Evolutionary conservation across 2,113 vertebrate genomes (phyloP).

Genomic region (Upupa epops): DNA sequence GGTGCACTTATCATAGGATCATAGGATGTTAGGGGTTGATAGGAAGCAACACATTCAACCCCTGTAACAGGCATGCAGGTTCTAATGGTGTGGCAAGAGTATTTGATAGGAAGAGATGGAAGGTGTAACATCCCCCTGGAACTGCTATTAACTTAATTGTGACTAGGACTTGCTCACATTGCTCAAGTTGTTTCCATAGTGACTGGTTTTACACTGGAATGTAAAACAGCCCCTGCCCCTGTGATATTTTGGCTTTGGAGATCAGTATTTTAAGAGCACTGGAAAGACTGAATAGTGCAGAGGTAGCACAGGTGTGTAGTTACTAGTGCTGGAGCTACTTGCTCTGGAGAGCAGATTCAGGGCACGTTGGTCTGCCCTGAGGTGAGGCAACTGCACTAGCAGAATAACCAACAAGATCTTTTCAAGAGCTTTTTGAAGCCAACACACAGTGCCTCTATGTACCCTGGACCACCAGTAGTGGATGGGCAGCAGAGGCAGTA

Average conservation of each 20-base stretch:
- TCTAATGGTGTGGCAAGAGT: neutral
- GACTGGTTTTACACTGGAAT: neutral
- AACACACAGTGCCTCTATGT: too few species aligned
- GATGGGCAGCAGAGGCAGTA: too few species aligned
- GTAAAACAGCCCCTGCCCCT: neutral
- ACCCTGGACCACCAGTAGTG: too few species aligned
- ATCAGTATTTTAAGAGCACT: neutral
- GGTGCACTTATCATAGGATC: too few species aligned
- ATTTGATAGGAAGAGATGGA: neutral
- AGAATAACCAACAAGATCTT: too few species aligned
- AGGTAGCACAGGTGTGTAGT: neutral
- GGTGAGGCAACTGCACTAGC: too few species aligned
- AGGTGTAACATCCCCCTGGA: neutral
- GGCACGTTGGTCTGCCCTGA: too few species aligned
- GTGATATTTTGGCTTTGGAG: neutral
- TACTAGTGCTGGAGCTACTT: neutral
- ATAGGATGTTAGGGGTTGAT: too few species aligned
- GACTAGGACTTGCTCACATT: neutral
- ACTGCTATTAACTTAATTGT: neutral
- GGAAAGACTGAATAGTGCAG: neutral
- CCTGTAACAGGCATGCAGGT: neutral
- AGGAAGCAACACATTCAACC: neutral
- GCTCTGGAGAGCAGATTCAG: too few species aligned
- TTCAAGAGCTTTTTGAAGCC: too few species aligned
- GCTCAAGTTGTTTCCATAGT: conserved; percentile 2